phyloP scores from a whole-genome alignment of 2,113 vertebrate genomes.

The Neogale vison region DNA sequence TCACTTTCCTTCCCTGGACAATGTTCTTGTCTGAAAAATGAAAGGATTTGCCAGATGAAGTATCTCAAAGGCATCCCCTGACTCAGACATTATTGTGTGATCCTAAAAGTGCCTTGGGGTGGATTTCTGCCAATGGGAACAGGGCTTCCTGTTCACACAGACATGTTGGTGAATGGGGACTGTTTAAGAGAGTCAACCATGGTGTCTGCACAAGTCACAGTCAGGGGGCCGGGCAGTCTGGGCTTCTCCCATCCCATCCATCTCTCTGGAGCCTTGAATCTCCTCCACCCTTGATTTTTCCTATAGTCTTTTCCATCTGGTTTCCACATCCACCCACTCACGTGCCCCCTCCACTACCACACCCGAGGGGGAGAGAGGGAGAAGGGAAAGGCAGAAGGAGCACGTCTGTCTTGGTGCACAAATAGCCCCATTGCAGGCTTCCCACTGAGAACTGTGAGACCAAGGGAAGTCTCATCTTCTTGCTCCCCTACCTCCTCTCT shows the following conservation, averaged over 20 bases:
- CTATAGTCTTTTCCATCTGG: neutral
- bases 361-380: neutral
- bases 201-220: neutral
- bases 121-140: neutral
- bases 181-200: neutral
- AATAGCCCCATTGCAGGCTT: conserved; percentile 10
- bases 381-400: neutral
- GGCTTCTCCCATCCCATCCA: neutral
- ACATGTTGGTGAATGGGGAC: neutral
- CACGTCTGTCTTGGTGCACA: neutral
- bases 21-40: neutral
- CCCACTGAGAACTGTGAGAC: neutral
- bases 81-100: neutral
- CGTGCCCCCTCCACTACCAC: fast-evolving
- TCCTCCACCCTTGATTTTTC: neutral
- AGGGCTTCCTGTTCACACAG: neutral
- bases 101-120: neutral
- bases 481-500: neutral
- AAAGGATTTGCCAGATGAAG: neutral
- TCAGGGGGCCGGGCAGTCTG: neutral
- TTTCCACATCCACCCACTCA: neutral
- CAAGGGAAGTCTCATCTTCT: neutral
- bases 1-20: neutral
- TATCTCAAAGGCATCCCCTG: neutral
- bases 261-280: neutral